Percentiles rank a stretch among this genome's conserved stretches.
Evolutionary conservation across 2,797 vertebrate genomes (phyloP).

Genomic region (Micromesistius poutassou): DNA sequence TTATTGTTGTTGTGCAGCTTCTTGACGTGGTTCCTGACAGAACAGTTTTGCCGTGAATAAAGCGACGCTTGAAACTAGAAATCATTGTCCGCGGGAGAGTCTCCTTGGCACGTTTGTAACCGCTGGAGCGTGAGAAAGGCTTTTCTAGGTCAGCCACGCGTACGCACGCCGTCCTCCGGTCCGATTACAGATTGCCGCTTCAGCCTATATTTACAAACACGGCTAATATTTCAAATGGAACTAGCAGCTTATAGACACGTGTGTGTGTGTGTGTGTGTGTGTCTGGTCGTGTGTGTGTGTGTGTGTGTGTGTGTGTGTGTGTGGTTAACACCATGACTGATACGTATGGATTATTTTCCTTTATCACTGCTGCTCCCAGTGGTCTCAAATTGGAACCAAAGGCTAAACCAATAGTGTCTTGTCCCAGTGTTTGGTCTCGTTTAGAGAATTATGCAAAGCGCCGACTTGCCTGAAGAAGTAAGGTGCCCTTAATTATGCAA

Average conservation of each 20-base stretch:
- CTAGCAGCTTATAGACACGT: neutral
- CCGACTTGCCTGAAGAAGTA: slow-evolving; percentile 32
- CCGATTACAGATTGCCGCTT: slow-evolving; percentile 41
- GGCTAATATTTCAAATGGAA: slow-evolving; percentile 46
- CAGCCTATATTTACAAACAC: slow-evolving; percentile 38
- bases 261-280: neutral
- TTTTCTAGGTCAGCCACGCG: slow-evolving; percentile 54
- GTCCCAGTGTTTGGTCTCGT: neutral
- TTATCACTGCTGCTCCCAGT: neutral
- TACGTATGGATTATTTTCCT: neutral
- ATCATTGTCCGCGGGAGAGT: slow-evolving; percentile 24
- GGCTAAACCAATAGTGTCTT: neutral
- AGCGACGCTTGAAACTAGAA: slow-evolving; percentile 39
- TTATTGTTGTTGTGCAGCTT: neutral
- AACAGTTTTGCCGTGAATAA: slow-evolving; percentile 26
- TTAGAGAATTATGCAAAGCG: slow-evolving; percentile 25
- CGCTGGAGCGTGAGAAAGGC: slow-evolving; percentile 33
- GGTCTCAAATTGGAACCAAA: neutral
- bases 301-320: neutral
- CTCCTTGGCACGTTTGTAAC: slow-evolving; percentile 46
- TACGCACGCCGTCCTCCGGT: slow-evolving; percentile 34
- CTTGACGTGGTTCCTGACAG: slow-evolving; percentile 27
- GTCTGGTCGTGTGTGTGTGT: too few relatives aligned
- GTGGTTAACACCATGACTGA: neutral
- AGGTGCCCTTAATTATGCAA: slow-evolving; percentile 38